Evolutionary conservation across 1,140 invertebrate species (phyloP), one percentile per base, ranked within the genome.

Genomic region (Callitettix versicolor): DNA sequence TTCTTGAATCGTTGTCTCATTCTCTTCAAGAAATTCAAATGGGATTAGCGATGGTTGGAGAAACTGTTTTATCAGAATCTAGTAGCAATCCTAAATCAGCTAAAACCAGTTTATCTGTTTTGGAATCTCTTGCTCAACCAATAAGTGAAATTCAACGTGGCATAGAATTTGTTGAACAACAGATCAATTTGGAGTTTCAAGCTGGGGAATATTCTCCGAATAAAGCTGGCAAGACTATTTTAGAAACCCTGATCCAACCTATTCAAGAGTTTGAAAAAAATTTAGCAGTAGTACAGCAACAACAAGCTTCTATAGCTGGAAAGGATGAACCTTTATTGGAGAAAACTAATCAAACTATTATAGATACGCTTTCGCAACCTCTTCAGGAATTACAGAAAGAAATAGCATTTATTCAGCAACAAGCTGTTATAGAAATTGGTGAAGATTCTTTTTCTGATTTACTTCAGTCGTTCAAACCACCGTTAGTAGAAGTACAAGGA

Each of bases 361-460:
- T 67, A 33, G 61, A 63, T 52, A 59, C 57, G 6, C 36, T 67
- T 9, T 55, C 57, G 15, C 50, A 60, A 12, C 63, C 64, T n/a
- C 71, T 84, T 41, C 76, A 79, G 62, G 70, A 73, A 22, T 64
- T 84, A 11, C 76, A 82, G 63, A 75, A 79, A 66, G 76, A 75
- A 53, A 66, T 84, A 21, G 73, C 76, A 36, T 70, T 83, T 6
- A 74, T 84, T 55, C 79, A 82, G 66, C 82, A 83, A 66, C 82
- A 81, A 63, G 74, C 82, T 33, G 78, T 81, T 60, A 72, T 81
- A 24, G 78, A 81, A 65, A 78, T 76, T 53, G 76, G 33, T 20
- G 36, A 48, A 12, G 53, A 59, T 17, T 24, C 38, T 7, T 55
- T 21, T 49, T 58, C 53, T 11, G 57, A 52, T 43, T 20, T 51